Conservation (phyloP, 2,113 vertebrate species). For the Anoura caudifer region DNA sequence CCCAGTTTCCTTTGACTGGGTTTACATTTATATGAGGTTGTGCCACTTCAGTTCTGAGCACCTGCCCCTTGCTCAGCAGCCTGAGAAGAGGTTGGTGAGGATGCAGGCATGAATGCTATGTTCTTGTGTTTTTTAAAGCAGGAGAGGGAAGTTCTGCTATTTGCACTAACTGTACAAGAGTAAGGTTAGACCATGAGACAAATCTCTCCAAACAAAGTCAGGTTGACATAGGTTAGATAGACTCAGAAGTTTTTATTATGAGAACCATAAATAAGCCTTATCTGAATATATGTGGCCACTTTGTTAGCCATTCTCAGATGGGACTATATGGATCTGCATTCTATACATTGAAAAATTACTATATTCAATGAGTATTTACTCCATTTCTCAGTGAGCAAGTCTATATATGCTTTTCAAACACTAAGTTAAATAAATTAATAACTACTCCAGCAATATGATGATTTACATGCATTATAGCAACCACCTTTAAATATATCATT, state of each 20-base stretch:
- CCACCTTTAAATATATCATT: background rate
- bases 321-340: background rate
- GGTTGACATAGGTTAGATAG: background rate
- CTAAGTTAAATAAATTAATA: background rate
- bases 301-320: background rate
- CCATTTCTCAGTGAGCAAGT: background rate
- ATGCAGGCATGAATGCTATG: background rate
- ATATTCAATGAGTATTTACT: background rate
- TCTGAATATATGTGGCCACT: background rate
- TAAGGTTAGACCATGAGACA: background rate
- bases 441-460: background rate
- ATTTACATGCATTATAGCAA: background rate
- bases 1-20: background rate
- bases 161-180: background rate
- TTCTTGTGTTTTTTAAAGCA: background rate
- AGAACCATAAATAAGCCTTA: background rate
- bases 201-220: background rate
- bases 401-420: background rate
- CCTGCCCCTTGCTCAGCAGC: background rate
- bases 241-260: background rate
- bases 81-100: background rate
- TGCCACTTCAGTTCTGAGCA: background rate
- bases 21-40: background rate
- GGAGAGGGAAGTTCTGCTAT: background rate
- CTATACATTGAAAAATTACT: background rate